These are phyloP conservation scores for Agriotes lineatus DNA, from an alignment of 2,888 invertebrate species.

Conservation along the genomic window DNA sequence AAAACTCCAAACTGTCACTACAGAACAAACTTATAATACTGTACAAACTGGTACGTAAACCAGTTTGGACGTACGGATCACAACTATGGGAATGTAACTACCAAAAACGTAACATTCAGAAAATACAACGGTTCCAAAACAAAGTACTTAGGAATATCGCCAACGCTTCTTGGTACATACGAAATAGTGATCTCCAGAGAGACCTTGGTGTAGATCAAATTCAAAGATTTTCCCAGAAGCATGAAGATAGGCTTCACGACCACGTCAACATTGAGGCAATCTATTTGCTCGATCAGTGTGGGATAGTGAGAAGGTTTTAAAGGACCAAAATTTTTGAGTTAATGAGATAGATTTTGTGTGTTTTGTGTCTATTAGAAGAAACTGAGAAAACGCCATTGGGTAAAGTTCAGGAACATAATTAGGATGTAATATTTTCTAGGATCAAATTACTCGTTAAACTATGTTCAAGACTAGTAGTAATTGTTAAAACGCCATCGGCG, in stretches of 20 bases:
- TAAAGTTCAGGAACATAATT: neutral
- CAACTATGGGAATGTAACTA: neutral
- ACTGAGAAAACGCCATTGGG: neutral
- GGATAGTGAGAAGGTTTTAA: neutral
- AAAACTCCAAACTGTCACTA: neutral
- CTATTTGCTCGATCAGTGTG: neutral
- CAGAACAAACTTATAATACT: neutral
- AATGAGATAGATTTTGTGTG: no score
- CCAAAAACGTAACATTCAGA: neutral
- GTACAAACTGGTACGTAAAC: neutral
- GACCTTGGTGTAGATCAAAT: no score
- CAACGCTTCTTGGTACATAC: neutral
- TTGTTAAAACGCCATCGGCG: no score
- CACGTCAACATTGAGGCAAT: neutral
- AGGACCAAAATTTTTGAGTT: no score
- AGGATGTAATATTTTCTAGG: neutral
- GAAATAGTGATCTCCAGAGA: neutral
- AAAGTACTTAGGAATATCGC: neutral
- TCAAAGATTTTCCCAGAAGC: neutral
- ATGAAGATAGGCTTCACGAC: neutral
- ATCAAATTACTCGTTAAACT: no score
- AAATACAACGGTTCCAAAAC: neutral
- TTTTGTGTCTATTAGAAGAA: neutral
- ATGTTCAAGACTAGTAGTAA: no score
- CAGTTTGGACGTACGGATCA: neutral